phyloP scores from a whole-genome alignment of 2,113 vertebrate genomes.

The Panurus biarmicus region DNA sequence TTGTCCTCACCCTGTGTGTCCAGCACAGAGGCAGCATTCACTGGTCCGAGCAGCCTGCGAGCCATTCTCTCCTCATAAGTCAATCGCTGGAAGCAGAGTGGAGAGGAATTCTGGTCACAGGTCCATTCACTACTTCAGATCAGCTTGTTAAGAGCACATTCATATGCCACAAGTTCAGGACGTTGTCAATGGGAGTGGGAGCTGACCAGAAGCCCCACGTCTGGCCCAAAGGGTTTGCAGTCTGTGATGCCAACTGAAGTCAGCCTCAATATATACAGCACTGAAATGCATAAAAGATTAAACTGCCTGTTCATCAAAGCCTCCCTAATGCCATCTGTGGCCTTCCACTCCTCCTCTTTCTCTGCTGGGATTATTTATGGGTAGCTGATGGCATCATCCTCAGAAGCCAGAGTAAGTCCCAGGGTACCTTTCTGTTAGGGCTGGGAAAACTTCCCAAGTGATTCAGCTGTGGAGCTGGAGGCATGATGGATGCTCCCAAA shows the following conservation, averaged over 20 bases:
- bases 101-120: not conserved
- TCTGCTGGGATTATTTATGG: slow-evolving; percentile 48
- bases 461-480: slow-evolving; percentile 11
- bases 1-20: slow-evolving; percentile 76
- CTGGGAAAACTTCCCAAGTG: slow-evolving; percentile 15
- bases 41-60: slow-evolving; percentile 88
- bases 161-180: not conserved
- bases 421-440: slow-evolving; percentile 10
- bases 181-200: not conserved
- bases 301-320: slow-evolving; percentile 60
- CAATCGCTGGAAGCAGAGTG: slow-evolving; percentile 71
- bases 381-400: slow-evolving; percentile 51
- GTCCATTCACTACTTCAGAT: not conserved
- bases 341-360: slow-evolving; percentile 57
- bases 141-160: not conserved
- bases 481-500: not conserved
- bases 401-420: slow-evolving; percentile 33
- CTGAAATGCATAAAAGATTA: slow-evolving; percentile 49
- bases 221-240: not conserved
- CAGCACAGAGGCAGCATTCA: slow-evolving; percentile 80
- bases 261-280: slow-evolving; percentile 51
- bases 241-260: slow-evolving; percentile 23
- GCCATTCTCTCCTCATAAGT: slow-evolving; percentile 96
- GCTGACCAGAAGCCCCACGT: not conserved
- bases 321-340: slow-evolving; percentile 50